Evolutionary conservation across 2,113 vertebrate genomes (phyloP).

Genomic region (Fregetta grallaria): DNA sequence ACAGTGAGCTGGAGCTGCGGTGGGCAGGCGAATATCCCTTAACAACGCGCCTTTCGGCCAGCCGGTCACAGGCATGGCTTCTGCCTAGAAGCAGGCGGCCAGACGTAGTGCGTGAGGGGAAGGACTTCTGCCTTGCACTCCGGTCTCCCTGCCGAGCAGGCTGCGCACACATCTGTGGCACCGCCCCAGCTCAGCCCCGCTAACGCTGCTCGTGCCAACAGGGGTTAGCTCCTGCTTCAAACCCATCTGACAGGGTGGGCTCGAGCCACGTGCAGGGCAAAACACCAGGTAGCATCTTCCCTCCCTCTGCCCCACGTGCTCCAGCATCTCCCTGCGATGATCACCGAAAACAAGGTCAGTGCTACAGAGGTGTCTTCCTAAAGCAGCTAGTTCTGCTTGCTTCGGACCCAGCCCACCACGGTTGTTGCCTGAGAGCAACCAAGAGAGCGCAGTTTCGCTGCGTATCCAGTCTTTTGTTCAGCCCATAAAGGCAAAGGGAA

Average conservation of each 20-base stretch:
- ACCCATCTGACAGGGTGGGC: background rate
- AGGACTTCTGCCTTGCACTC: background rate
- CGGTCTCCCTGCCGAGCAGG: rapidly evolving
- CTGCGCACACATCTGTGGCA: rapidly evolving
- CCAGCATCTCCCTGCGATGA: background rate
- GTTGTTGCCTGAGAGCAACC: background rate
- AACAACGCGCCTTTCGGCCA: background rate
- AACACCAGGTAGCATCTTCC: background rate
- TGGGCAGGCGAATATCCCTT: background rate
- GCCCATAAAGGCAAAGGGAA: background rate
- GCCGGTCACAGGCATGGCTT: background rate
- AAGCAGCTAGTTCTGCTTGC: background rate
- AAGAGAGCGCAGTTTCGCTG: rapidly evolving
- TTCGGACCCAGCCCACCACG: background rate
- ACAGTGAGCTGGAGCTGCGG: background rate
- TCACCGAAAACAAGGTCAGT: background rate
- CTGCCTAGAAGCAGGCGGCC: background rate
- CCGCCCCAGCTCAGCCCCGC: background rate
- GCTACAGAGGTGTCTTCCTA: background rate
- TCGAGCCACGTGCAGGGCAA: rapidly evolving
- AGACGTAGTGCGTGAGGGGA: rapidly evolving
- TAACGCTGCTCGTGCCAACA: rapidly evolving
- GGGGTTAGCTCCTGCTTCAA: background rate
- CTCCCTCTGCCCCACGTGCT: background rate
- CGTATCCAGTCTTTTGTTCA: rapidly evolving